Percentiles rank a stretch among this genome's conserved stretches.
Conservation (phyloP, 1,140 invertebrate genomes). For the Lucilia sericata region DNA sequence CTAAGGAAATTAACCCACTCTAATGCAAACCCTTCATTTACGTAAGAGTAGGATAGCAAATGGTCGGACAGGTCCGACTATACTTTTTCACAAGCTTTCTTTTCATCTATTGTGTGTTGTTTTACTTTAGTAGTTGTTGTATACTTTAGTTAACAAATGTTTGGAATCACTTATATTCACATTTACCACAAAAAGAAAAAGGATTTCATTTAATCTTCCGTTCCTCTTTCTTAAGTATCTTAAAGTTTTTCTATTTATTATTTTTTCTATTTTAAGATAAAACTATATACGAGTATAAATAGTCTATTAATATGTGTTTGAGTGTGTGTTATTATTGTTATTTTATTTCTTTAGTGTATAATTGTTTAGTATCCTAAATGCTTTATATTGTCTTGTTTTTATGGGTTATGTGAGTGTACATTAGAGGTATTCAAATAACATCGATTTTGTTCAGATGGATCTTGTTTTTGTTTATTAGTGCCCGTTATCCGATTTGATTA, state of each 20-base stretch:
- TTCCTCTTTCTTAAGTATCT: not conserved
- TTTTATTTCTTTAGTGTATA: not conserved
- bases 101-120: not conserved
- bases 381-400: conserved; percentile 1
- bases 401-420: not conserved
- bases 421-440: too few relatives aligned
- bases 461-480: too few relatives aligned
- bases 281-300: not conserved
- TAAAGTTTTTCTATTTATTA: conserved; percentile 16
- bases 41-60: too few relatives aligned
- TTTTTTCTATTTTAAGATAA: not conserved
- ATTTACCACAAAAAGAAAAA: conserved; percentile 5
- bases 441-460: too few relatives aligned
- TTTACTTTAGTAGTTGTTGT: conserved; percentile 1
- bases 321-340: not conserved
- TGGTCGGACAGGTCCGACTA: too few relatives aligned
- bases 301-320: not conserved
- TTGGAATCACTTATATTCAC: conserved; percentile 8
- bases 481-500: too few relatives aligned
- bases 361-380: conserved; percentile 6
- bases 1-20: too few relatives aligned
- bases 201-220: conserved; percentile 19
- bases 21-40: too few relatives aligned
- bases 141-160: conserved; percentile 21
- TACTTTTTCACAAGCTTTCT: not conserved